Percentiles rank a stretch among this genome's conserved stretches.
Evolutionary conservation across 2,888 invertebrate genomes (phyloP).

Genomic region (Myopa tessellatipennis): DNA sequence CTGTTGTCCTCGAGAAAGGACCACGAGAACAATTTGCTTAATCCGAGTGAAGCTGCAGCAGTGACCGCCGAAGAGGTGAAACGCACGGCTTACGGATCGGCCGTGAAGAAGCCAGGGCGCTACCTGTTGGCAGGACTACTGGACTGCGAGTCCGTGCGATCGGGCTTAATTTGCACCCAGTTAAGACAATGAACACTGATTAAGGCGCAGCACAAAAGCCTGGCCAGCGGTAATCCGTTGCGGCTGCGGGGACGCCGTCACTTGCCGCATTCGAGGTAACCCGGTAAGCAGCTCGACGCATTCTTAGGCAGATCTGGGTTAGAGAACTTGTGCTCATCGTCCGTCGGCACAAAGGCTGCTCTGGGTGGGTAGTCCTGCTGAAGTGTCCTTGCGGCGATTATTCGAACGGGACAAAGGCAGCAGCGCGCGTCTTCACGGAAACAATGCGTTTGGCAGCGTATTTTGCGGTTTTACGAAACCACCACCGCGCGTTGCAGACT

Average conservation of each 20-base stretch:
- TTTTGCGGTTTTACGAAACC: conserved; percentile 23
- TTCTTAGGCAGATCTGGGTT: conserved; percentile 12
- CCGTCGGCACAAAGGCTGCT: conserved; percentile 15
- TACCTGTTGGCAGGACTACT: conserved; percentile 27
- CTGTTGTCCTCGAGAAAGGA: not conserved
- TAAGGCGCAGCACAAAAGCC: conserved; percentile 18
- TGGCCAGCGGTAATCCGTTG: not conserved
- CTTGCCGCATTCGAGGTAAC: not conserved
- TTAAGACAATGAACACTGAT: conserved; percentile 36
- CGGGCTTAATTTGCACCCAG: conserved; percentile 16
- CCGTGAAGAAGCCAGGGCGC: not conserved
- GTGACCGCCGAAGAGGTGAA: not conserved
- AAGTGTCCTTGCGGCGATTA: conserved; percentile 17
- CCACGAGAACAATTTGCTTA: conserved; percentile 30
- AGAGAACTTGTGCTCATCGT: conserved; percentile 15
- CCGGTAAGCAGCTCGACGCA: not conserved
- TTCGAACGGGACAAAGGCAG: conserved; percentile 1
- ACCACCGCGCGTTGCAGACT: not conserved
- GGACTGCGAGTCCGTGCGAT: not conserved
- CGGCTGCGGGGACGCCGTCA: conserved; percentile 7
- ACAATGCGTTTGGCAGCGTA: not conserved
- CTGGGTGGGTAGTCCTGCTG: not conserved
- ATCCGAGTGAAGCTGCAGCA: conserved; percentile 18
- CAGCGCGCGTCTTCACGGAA: no score
- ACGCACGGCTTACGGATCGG: not conserved